Evolutionary conservation across 2,797 vertebrate genomes (phyloP).

Genomic region (Poecilia velifera): DNA sequence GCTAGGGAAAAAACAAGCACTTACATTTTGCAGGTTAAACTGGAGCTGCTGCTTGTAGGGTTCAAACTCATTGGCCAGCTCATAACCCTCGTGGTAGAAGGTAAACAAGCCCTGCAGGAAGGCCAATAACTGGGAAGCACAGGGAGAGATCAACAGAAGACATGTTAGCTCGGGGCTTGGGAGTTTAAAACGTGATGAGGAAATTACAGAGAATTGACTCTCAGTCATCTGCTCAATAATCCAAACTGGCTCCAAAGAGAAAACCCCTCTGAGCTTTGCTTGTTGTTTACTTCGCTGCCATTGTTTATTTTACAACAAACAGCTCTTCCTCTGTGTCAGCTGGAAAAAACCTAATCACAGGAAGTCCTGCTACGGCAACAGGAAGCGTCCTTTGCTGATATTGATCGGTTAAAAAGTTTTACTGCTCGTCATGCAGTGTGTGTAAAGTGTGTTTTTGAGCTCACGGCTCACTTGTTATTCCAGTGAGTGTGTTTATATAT

Average conservation of each 20-base stretch:
- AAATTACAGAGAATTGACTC: constrained; percentile 31
- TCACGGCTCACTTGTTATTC: constrained; percentile 17
- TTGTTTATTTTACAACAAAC: constrained; percentile 72
- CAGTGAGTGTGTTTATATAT: constrained; percentile 14
- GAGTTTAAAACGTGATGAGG: constrained; percentile 30
- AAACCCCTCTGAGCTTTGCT: constrained; percentile 20
- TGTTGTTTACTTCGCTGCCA: constrained; percentile 43
- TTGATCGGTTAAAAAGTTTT: constrained; percentile 61
- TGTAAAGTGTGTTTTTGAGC: constrained; percentile 47
- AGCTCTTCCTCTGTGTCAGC: constrained; percentile 43
- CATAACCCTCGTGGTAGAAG: constrained; percentile 98
- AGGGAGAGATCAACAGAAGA: constrained; percentile 28
- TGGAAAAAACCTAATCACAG: constrained; percentile 62
- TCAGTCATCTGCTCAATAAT: constrained; percentile 49
- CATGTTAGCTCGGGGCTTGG: constrained; percentile 21
- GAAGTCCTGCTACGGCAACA: constrained; percentile 70
- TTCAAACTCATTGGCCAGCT: constrained; percentile 94
- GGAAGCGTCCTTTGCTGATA: constrained; percentile 72
- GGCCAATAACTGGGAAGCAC: constrained; percentile 88
- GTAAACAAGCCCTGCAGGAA: constrained; percentile 98
- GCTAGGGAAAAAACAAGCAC: constrained; percentile 45
- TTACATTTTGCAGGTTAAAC: constrained; percentile 98
- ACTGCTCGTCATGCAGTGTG: constrained; percentile 46
- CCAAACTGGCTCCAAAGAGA: constrained; percentile 16
- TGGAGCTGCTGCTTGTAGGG: constrained; percentile 98